Percentiles rank a stretch among this genome's conserved stretches.
These are phyloP conservation scores for Helicoverpa assulta DNA, from an alignment of 2,888 invertebrate genomes.

Conservation along the genomic window DNA sequence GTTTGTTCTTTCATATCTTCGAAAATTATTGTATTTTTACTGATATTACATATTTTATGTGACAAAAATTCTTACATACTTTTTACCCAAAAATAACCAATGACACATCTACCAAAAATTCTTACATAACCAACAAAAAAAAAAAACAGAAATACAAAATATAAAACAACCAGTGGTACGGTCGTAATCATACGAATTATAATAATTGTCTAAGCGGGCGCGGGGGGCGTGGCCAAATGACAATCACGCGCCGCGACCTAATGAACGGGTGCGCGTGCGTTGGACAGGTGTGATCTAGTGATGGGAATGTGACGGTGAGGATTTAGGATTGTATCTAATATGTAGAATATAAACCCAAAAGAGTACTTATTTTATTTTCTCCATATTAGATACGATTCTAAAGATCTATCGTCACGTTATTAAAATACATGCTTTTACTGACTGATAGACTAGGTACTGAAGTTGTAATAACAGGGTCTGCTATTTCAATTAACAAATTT, in stretches of 20 bases:
- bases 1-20: neutral
- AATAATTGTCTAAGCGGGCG: conserved; percentile 84
- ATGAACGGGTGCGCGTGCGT: conserved; percentile 86
- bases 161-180: conserved; percentile 52
- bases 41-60: too few species aligned
- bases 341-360: too few species aligned
- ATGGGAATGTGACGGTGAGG: conserved; percentile 36
- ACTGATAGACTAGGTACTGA: too few species aligned
- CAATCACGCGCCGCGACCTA: conserved; percentile 87
- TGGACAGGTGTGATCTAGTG: conserved; percentile 77
- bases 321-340: conserved; percentile 6
- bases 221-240: conserved; percentile 85
- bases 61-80: too few species aligned
- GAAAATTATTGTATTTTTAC: too few species aligned
- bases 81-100: neutral
- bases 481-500: too few species aligned
- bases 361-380: too few species aligned
- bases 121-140: conserved; percentile 48
- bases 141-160: conserved; percentile 4
- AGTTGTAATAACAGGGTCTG: too few species aligned
- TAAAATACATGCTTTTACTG: too few species aligned
- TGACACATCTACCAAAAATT: conserved; percentile 39
- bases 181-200: conserved; percentile 86
- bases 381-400: too few species aligned
- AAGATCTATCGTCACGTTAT: too few species aligned